A percentile compares a stretch with the other conserved stretches of the same genome.
Evolutionary conservation across 2,113 vertebrate species (phyloP).

Genomic region (Tragelaphus buxtoni): DNA sequence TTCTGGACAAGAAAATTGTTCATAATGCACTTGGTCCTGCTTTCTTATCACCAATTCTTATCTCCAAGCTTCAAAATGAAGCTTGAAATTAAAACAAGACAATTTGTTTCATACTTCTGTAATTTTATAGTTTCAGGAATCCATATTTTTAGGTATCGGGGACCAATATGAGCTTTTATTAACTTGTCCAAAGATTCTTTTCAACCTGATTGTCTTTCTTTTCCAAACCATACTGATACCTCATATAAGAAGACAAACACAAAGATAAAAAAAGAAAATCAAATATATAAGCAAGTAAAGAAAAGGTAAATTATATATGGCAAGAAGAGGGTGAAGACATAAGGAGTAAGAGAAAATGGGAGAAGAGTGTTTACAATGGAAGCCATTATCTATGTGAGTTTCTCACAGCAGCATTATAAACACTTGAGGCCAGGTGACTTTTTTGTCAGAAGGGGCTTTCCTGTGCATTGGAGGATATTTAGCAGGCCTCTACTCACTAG

Average conservation of each 20-base stretch:
- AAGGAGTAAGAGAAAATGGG: background rate
- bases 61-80: background rate
- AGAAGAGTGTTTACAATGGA: background rate
- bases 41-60: background rate
- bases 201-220: background rate
- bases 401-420: background rate
- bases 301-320: background rate
- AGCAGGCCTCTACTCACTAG: background rate
- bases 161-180: background rate
- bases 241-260: background rate
- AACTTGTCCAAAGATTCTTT: background rate
- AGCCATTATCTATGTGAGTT: background rate
- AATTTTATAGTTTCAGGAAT: background rate
- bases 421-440: background rate
- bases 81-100: background rate
- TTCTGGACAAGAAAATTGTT: background rate
- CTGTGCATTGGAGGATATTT: background rate
- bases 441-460: background rate
- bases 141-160: background rate
- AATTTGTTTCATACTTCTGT: background rate
- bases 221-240: background rate
- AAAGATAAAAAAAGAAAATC: background rate
- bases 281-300: background rate
- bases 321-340: background rate
- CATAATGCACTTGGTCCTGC: background rate